These are phyloP conservation scores for Nesogale talazaci DNA, from an alignment of 2,113 vertebrate species.

Conservation along the genomic window DNA sequence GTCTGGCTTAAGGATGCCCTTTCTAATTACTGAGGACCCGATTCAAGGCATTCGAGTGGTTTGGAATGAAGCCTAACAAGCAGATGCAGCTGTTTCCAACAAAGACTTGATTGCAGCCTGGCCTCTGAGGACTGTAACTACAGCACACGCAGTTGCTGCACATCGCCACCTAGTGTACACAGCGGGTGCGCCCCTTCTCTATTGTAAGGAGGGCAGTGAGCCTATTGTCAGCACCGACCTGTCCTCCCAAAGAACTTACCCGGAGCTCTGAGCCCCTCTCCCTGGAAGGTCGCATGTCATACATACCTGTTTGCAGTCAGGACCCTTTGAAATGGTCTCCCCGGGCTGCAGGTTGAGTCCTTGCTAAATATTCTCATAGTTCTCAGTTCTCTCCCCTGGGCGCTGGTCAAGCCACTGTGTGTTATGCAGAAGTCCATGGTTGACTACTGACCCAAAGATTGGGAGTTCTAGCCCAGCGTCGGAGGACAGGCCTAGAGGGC, in stretches of 20 bases:
- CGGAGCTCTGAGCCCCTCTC: not conserved
- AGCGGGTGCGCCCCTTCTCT: not conserved
- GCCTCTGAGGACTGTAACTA: not conserved
- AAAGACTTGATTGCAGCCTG: not conserved
- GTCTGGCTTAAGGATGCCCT: not conserved
- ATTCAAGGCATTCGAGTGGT: slow-evolving; percentile 13
- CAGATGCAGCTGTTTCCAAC: slow-evolving; percentile 12
- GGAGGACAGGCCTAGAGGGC: not conserved
- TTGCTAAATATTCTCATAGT: not conserved
- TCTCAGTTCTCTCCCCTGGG: not conserved
- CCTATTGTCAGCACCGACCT: not conserved
- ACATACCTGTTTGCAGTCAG: not conserved
- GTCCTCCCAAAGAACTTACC: not conserved
- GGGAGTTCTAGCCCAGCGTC: not conserved
- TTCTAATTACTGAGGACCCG: not conserved
- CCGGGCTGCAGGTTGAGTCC: not conserved
- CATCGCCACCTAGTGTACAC: slow-evolving; percentile 42
- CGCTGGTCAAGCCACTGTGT: not conserved
- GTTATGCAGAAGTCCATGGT: not conserved
- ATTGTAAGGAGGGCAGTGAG: not conserved
- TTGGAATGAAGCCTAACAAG: slow-evolving; percentile 54
- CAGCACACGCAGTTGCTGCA: not conserved
- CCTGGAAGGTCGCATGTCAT: not conserved
- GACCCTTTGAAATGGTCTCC: not conserved
- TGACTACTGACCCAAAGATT: not conserved